phyloP scores from a whole-genome alignment of 2,888 invertebrate species.

The Azorinus chamasolen region DNA sequence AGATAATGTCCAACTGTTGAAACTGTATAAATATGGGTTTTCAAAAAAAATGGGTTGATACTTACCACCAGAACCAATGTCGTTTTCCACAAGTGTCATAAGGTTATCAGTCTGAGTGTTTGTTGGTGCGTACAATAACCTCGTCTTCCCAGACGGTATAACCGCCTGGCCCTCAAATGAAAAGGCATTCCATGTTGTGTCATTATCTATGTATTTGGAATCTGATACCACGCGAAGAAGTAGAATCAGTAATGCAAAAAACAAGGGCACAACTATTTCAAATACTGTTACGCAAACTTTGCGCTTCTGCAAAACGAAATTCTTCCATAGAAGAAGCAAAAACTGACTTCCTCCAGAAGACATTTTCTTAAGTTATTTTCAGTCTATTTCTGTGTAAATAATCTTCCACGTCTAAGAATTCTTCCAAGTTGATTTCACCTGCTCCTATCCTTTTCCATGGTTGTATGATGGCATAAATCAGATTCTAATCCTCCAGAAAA shows the following conservation, averaged over 20 bases:
- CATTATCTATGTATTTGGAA: conserved; percentile 34
- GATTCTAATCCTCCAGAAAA: too few species aligned
- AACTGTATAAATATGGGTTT: too few species aligned
- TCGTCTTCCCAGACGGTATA: conserved; percentile 12
- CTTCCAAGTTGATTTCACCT: too few species aligned
- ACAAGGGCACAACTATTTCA: conserved; percentile 74
- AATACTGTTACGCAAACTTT: conserved; percentile 75
- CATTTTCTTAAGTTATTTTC: conserved; percentile 38
- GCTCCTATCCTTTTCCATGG: too few species aligned
- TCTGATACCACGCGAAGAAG: conserved; percentile 58
- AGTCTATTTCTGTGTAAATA: too few species aligned
- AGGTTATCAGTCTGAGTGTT: conserved; percentile 38
- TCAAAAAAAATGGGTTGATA: too few species aligned
- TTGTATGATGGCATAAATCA: too few species aligned
- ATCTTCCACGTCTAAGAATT: too few species aligned
- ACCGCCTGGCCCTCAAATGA: conserved; percentile 1
- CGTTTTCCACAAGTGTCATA: conserved; percentile 21
- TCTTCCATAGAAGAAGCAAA: conserved; percentile 79
- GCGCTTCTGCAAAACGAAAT: conserved; percentile 72
- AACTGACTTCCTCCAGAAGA: conserved; percentile 68
- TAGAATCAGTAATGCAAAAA: conserved; percentile 73
- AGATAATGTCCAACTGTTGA: too few species aligned
- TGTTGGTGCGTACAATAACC: conserved; percentile 49
- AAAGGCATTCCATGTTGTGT: conserved; percentile 34
- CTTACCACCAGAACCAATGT: too few species aligned